Evolutionary conservation across 2,113 vertebrate species (phyloP), one percentile per base, ranked within the genome.

Genomic region (Crotophaga sulcirostris): DNA sequence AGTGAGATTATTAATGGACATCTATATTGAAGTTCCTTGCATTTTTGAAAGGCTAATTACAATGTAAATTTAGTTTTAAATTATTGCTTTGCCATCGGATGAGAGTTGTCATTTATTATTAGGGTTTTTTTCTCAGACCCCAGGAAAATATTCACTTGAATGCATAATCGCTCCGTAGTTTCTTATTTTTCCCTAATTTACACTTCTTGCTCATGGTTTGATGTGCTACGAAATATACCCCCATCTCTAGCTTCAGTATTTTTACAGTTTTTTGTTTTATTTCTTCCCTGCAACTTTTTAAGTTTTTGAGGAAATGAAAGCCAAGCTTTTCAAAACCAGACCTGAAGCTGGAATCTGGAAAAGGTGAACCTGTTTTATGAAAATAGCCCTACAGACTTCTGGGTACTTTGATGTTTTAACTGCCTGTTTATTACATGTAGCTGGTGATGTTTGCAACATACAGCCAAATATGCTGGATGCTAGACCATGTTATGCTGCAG

Each of bases 1-100:
- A 96, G 90, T 95, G 84, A 92, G 86, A 97, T 98, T 98, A 98
- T 98, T 98, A 98, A 98, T 98, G 98, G 97, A 97, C 97, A 97
- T 96, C 96, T 97, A 97, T 98, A 97, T 96, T 98, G 97, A 97
- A 98, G 96, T 97, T 97, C 96, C 97, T 98, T 96, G 95, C 96
- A 97, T 97, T 97, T 98, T 97, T 98, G 96, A 98, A 97, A 97
- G 96, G 89, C 97, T 98, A 98, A 98, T 98, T 98, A 97, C 94
- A 97, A 97, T 97, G 97, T 98, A 98, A 98, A 98, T 98, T 98
- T 98, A 97, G 96, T 96, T 98, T 98, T 97, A 97, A 98, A 98
- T 98, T 98, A 98, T 97, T 98, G 95, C 97, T 98, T 98, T 98
- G 93, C 89, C 94, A 90, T 95, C 96, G 94, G 84, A 97, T 97